Base-by-base conservation (phyloP, 2,113 vertebrate species). In the Sisor rabdophorus region DNA sequence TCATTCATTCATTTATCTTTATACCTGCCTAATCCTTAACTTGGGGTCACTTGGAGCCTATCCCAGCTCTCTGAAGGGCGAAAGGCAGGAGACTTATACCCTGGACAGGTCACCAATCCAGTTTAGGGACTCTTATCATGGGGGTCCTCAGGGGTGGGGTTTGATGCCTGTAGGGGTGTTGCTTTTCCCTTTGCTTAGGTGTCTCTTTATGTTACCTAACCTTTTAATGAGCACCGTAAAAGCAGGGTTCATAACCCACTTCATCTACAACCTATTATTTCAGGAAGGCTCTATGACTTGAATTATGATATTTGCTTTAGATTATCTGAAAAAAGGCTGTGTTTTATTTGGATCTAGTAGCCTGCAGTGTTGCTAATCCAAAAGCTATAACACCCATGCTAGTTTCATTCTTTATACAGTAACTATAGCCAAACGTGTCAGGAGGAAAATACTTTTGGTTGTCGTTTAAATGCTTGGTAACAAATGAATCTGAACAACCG, bases 401-500 rank as follows among this genome's bases (percentile, higher is more conserved):
- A 73, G 44, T 26, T 12, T 36, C 11, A 32, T 58, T 76, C 52
- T 56, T 58, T 7, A 55, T 20, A 58, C 53, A 48, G 36, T 68
- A 56, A 60, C 20, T 28, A 61, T 56, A 69, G 24, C 36, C 60
- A 30, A 56, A 48, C 22, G 10, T 22, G 60, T 68, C 24, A 61
- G 2, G 13, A 50, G 60, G 32, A 77, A 67, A 72, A 82, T 19
- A 44, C 52, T 75, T 65, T 26, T 65, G 65, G 56, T 76, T 17
- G 44, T n/a, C n/a, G n/a, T 75, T 75, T 58, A 52, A 47, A 47
- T 48, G 24, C 22, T 52, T 52, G 15, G 30, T 67, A 55, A 65
- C 9, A 48, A 72, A 52, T 71, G 40, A 44, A 61, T 52, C 47
- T 15, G 61, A 81, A 72, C 40, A 17, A 52, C 26, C 30, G 40